Evolutionary conservation across 1,140 invertebrate genomes (phyloP).

Genomic region (Drosophila jambulina): DNA sequence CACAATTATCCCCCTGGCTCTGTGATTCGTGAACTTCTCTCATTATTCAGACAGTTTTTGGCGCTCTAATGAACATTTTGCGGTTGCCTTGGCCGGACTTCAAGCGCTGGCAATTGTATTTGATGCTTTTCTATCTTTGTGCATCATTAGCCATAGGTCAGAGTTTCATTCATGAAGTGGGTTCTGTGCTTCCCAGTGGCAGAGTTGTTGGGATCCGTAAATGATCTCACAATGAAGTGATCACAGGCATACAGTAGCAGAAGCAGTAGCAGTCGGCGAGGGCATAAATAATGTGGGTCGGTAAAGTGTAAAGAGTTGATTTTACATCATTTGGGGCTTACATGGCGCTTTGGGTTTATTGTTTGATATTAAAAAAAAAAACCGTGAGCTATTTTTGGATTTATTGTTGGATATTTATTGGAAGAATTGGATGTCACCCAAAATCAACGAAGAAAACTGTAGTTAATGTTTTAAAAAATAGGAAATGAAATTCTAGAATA

Average conservation of each 20-base stretch:
- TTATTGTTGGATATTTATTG: neutral
- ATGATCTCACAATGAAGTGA: conserved; percentile 51
- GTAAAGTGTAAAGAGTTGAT: conserved; percentile 13
- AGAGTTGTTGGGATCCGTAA: conserved; percentile 6
- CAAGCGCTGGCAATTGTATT: conserved; percentile 24
- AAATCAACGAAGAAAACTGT: too few relatives aligned
- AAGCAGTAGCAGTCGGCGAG: conserved; percentile 35
- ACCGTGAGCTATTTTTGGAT: neutral
- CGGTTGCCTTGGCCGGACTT: conserved; percentile 40
- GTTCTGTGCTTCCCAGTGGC: conserved; percentile 16
- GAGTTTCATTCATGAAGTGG: conserved; percentile 62
- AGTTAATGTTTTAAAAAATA: neutral
- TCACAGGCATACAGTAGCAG: conserved; percentile 48
- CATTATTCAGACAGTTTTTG: conserved; percentile 56
- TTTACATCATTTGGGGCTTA: conserved; percentile 1
- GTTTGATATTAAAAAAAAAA: neutral
- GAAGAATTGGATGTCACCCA: too few relatives aligned
- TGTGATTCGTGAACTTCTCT: conserved; percentile 41
- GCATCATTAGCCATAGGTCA: conserved; percentile 55
- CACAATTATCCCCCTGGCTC: conserved; percentile 38
- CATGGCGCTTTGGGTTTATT: conserved; percentile 11
- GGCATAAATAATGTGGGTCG: conserved; percentile 6
- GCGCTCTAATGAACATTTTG: conserved; percentile 69
- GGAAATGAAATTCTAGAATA: too few relatives aligned
- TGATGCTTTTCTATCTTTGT: conserved; percentile 26